A percentile compares a stretch with the other conserved stretches of the same genome.
Evolutionary conservation across 1,140 invertebrate species (phyloP).

Genomic region (Lasioglossum baleicum): DNA sequence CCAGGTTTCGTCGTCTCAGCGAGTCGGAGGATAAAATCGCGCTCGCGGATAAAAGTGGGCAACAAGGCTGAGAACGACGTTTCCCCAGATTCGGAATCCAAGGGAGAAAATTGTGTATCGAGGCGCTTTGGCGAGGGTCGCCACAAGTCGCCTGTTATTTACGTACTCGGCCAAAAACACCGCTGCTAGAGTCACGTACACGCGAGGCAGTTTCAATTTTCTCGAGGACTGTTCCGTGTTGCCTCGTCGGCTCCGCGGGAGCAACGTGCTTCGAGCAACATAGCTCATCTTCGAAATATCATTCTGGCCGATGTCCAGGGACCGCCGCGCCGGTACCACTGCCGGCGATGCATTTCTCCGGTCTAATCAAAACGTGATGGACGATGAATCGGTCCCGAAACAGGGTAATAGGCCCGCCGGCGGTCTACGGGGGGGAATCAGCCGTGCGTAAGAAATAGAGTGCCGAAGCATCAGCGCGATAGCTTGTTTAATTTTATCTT

Average conservation of each 20-base stretch:
- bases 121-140: constrained; percentile 16
- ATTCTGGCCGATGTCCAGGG: constrained; percentile 48
- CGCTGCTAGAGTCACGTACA: constrained; percentile 19
- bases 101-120: constrained; percentile 24
- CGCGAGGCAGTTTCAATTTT: constrained; percentile 40
- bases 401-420: not conserved
- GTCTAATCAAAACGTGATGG: constrained; percentile 9
- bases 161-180: constrained; percentile 22
- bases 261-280: not conserved
- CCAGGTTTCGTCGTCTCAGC: too few relatives aligned
- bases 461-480: not conserved
- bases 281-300: constrained; percentile 44
- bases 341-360: constrained; percentile 15
- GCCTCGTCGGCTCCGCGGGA: not conserved
- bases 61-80: not conserved
- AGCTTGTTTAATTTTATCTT: not conserved
- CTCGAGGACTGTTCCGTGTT: not conserved
- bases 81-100: not conserved
- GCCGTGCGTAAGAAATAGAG: constrained; percentile 17
- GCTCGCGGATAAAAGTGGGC: not conserved
- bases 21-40: too few relatives aligned
- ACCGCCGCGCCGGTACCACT: constrained; percentile 3
- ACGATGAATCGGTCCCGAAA: constrained; percentile 14
- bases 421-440: not conserved
- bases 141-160: constrained; percentile 49